Evolutionary conservation across 2,797 vertebrate genomes (phyloP).

Genomic region (Clarias fuscus): DNA sequence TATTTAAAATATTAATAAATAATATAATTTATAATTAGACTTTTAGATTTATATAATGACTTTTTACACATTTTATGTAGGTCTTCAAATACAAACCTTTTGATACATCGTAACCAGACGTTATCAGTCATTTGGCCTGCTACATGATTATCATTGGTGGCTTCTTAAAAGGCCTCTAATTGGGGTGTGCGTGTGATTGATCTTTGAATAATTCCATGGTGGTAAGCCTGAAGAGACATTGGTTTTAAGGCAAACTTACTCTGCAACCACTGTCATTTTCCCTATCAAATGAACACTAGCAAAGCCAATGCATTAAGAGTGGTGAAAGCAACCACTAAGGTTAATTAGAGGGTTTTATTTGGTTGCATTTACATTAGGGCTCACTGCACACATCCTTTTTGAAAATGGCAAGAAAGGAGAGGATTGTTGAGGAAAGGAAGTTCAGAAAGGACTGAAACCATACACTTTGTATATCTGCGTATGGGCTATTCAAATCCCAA

Average conservation of each 20-base stretch:
- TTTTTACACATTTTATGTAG: not conserved
- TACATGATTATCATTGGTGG: not conserved
- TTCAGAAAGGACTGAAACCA: constrained; percentile 64
- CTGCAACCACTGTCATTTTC: constrained; percentile 77
- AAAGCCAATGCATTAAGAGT: constrained; percentile 62
- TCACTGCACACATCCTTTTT: constrained; percentile 70
- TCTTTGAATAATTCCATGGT: constrained; percentile 71
- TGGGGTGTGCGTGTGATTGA: constrained; percentile 42
- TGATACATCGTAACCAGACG: too few relatives aligned
- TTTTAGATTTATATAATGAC: not conserved
- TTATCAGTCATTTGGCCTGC: not conserved
- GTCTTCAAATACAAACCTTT: not conserved
- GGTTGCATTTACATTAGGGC: constrained; percentile 78
- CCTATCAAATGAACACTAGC: constrained; percentile 78
- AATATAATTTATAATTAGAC: not conserved
- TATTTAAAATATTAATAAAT: not conserved
- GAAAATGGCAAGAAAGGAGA: constrained; percentile 63
- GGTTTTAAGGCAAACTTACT: constrained; percentile 78
- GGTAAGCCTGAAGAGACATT: constrained; percentile 58
- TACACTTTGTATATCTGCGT: constrained; percentile 69
- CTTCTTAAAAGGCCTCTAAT: constrained; percentile 5
- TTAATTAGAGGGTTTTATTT: constrained; percentile 71
- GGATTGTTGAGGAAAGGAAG: constrained; percentile 71
- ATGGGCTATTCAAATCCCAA: constrained; percentile 72
- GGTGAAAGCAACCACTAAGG: constrained; percentile 65